These are phyloP conservation scores for Prorops nasuta DNA, from an alignment of 1,140 invertebrate genomes.

Conservation along the genomic window DNA sequence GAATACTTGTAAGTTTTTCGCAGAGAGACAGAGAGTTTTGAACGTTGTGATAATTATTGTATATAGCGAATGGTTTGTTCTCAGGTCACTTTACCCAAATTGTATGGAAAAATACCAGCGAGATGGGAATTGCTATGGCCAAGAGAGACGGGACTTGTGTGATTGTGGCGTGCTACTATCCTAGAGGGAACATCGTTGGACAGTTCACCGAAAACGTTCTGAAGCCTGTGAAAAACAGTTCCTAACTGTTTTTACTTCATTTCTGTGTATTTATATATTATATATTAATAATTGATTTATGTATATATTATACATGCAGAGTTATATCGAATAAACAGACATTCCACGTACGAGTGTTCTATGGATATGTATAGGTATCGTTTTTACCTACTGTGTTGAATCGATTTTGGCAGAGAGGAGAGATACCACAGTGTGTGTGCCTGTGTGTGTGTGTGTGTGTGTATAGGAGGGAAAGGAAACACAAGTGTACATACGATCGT, in stretches of 20 bases:
- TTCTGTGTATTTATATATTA: conserved; percentile 38
- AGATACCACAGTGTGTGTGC: too few relatives aligned
- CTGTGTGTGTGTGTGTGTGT: too few relatives aligned
- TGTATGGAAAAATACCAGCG: conserved; percentile 71
- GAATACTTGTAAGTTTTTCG: conserved; percentile 54
- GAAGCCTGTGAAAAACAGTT: conserved; percentile 48
- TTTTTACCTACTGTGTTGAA: too few relatives aligned
- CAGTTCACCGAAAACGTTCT: conserved; percentile 70
- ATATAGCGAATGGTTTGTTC: conserved; percentile 8
- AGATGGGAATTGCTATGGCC: conserved; percentile 76
- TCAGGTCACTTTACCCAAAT: conserved; percentile 73
- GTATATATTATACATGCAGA: conserved; percentile 27
- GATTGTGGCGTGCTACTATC: conserved; percentile 78
- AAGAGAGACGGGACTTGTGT: conserved; percentile 61
- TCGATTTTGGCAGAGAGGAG: too few relatives aligned
- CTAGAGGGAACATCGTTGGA: conserved; percentile 78
- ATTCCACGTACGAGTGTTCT: conserved; percentile 35
- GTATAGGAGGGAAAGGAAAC: too few relatives aligned
- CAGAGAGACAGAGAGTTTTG: not conserved
- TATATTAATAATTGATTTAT: conserved; percentile 22
- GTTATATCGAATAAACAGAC: conserved; percentile 37
- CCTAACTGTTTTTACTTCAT: too few relatives aligned
- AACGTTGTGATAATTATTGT: not conserved
- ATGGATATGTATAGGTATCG: not conserved
- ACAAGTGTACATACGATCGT: too few relatives aligned